Evolutionary conservation across 2,113 vertebrate genomes (phyloP), one percentile per base, ranked within the genome.

Genomic region (Chauna torquata): DNA sequence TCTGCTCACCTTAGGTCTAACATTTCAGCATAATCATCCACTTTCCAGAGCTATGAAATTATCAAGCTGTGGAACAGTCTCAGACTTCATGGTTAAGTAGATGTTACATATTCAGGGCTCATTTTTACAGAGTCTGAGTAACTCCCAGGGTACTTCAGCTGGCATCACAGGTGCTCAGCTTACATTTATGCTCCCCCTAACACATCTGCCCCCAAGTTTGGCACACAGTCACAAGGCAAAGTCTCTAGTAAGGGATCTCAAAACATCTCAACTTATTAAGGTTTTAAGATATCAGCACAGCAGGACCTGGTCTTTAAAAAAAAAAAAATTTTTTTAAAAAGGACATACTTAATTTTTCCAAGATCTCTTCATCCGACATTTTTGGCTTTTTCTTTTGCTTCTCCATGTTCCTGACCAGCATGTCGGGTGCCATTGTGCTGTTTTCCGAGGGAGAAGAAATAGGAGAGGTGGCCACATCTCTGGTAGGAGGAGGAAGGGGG

Each of bases 351-450:
- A 99, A 97, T 98, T 99, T 99, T 97, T 99, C 99, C 96, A 99
- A 96, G 91, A 99, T 99, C 97, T 99, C 99, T 90, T 99, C 99
- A 40, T 99, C 99, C 1, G 99, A 99, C 99, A 99, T 99, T 98
- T 99, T 99, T 74, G 98, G 98, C 97, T 99, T 99, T 97, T 99
- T 99, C 98, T 99, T 99, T 62, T 98, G 98, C 94, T 99, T 99
- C 95, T 99, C 99, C 0, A 97, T 95, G 71, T 97, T 98, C 86
- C 98, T 98, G 44, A 98, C 98, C 88, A 98, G 84, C 69, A 98
- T 98, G 27, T 99, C 98, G 0, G 98, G 97, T 0, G 97, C 96
- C 30, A 97, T 77, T 62, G 98, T 97, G 80, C 85, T 98, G 75
- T 95, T 98, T 44, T 98, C 99, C 15, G 97, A 95, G 8, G 98